Evolutionary conservation across 2,888 invertebrate genomes (phyloP).

Genomic region (Troides oblongomaculatus): DNA sequence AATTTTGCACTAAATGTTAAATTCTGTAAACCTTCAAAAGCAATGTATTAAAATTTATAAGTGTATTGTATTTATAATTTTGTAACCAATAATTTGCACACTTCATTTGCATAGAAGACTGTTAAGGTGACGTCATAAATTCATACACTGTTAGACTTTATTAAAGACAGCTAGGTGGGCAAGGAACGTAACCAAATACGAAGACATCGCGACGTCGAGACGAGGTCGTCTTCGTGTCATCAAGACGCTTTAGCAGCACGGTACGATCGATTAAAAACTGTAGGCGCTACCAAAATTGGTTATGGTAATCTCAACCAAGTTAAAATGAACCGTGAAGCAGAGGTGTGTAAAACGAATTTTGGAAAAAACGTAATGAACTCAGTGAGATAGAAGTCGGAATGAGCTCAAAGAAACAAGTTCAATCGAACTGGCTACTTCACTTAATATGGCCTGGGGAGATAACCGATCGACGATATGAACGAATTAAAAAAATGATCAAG

Average conservation of each 20-base stretch:
- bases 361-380: slow-evolving; percentile 9
- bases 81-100: too few relatives aligned
- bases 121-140: not conserved
- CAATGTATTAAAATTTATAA: too few relatives aligned
- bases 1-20: too few relatives aligned
- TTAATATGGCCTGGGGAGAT: not conserved
- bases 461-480: not conserved
- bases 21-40: too few relatives aligned
- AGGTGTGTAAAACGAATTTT: slow-evolving; percentile 26
- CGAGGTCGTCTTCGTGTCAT: slow-evolving; percentile 58
- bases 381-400: not conserved
- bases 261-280: slow-evolving; percentile 59
- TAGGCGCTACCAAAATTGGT: slow-evolving; percentile 66
- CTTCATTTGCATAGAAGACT: not conserved
- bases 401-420: not conserved
- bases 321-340: slow-evolving; percentile 36
- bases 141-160: slow-evolving; percentile 30
- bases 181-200: slow-evolving; percentile 62
- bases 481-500: not conserved
- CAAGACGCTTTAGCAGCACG: slow-evolving; percentile 45
- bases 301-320: slow-evolving; percentile 45
- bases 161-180: slow-evolving; percentile 34
- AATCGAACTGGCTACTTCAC: not conserved
- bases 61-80: too few relatives aligned
- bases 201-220: slow-evolving; percentile 45